These are phyloP conservation scores for Phrixothrix hirtus DNA, from an alignment of 2,888 invertebrate species.

Conservation along the genomic window DNA sequence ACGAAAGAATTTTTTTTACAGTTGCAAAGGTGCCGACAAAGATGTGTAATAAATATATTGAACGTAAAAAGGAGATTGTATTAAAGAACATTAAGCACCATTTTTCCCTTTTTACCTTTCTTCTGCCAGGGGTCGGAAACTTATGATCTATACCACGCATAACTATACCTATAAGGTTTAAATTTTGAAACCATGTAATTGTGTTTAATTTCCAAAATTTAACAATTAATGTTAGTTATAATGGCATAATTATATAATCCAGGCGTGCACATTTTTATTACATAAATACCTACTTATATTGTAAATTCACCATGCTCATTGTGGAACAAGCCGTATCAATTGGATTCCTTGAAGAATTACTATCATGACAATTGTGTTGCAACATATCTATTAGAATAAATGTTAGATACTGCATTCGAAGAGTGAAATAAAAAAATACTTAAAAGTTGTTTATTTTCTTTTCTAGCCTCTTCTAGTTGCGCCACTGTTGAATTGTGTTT, in stretches of 20 bases:
- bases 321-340: conserved; percentile 58
- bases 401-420: not conserved
- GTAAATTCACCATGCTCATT: conserved; percentile 61
- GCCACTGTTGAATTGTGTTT: conserved; percentile 39
- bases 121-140: too few relatives aligned
- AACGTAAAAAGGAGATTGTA: too few relatives aligned
- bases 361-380: conserved; percentile 37
- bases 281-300: conserved; percentile 57
- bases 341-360: conserved; percentile 37
- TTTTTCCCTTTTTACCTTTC: too few relatives aligned
- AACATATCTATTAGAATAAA: conserved; percentile 37
- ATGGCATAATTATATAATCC: not conserved
- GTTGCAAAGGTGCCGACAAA: too few relatives aligned
- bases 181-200: too few relatives aligned
- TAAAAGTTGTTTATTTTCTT: conserved; percentile 47
- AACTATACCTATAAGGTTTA: too few relatives aligned
- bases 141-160: too few relatives aligned
- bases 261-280: not conserved
- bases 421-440: conserved; percentile 31
- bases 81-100: too few relatives aligned
- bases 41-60: too few relatives aligned
- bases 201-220: not conserved
- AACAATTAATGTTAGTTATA: not conserved
- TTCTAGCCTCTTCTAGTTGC: conserved; percentile 44
- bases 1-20: too few relatives aligned